Conservation (phyloP, 2,113 vertebrate species). For the Hepsetus odoe region DNA sequence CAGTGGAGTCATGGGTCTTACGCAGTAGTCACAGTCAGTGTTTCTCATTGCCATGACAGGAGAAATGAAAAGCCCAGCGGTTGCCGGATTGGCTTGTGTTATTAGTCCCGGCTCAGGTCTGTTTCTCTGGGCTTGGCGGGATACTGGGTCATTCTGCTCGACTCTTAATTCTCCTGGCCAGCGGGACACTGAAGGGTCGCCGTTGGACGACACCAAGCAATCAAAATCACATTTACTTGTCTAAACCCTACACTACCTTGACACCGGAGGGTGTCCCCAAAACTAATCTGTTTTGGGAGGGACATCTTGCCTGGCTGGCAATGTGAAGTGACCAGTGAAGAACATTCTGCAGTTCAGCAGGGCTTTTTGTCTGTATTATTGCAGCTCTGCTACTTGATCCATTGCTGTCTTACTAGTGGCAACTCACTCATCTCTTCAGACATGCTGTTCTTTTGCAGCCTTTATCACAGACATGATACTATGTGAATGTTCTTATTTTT, state of each 20-base stretch:
- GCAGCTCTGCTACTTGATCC: slow-evolving; percentile 40
- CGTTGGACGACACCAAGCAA: slow-evolving; percentile 57
- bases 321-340: slow-evolving; percentile 56
- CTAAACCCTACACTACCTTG: slow-evolving; percentile 58
- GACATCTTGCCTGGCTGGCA: slow-evolving; percentile 44
- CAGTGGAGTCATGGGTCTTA: slow-evolving; percentile 32
- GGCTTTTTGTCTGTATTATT: slow-evolving; percentile 48
- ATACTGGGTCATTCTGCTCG: slow-evolving; percentile 45
- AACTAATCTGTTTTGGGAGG: slow-evolving; percentile 59
- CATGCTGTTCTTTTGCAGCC: slow-evolving; percentile 9
- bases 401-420: slow-evolving; percentile 14
- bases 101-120: slow-evolving; percentile 34
- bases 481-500: not conserved
- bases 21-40: slow-evolving; percentile 20
- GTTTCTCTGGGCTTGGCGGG: slow-evolving; percentile 29
- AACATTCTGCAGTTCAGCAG: slow-evolving; percentile 48
- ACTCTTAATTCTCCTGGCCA: slow-evolving; percentile 56
- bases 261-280: slow-evolving; percentile 53
- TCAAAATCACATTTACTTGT: slow-evolving; percentile 66
- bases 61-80: slow-evolving; percentile 51
- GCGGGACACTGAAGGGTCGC: slow-evolving; percentile 51
- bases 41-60: slow-evolving; percentile 27
- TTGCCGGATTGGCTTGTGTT: slow-evolving; percentile 40
- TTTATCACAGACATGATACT: not conserved
- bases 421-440: slow-evolving; percentile 6